Conservation (phyloP, 2,113 vertebrate genomes). For the Chunga burmeisteri region DNA sequence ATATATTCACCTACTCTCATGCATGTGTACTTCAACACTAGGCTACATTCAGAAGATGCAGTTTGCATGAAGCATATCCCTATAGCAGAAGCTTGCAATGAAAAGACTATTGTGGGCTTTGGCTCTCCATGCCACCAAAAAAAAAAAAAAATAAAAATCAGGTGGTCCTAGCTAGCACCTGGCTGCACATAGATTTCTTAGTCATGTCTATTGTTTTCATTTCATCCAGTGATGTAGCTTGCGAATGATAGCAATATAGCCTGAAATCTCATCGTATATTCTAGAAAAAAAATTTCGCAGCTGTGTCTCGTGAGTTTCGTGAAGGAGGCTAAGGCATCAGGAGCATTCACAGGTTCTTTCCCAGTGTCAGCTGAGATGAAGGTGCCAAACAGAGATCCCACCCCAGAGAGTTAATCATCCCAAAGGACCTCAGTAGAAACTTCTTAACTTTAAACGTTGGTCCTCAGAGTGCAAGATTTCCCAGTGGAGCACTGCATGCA, state of each 20-base stretch:
- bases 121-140: background rate
- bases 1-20: background rate
- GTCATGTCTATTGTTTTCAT: background rate
- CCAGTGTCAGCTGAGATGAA: background rate
- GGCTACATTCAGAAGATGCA: background rate
- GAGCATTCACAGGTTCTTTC: background rate
- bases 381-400: background rate
- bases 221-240: background rate
- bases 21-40: background rate
- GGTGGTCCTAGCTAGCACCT: background rate
- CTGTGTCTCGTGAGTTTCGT: background rate
- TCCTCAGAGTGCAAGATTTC: background rate
- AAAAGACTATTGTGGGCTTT: background rate
- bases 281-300: background rate
- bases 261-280: background rate
- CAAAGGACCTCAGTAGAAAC: background rate
- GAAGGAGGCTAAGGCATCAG: background rate
- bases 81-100: background rate
- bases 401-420: background rate
- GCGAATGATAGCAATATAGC: background rate
- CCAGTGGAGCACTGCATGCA: background rate
- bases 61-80: background rate
- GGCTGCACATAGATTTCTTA: background rate
- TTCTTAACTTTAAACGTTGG: background rate
- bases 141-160: background rate